Conservation (phyloP, 2,113 vertebrate species). For the Axis porcinus region DNA sequence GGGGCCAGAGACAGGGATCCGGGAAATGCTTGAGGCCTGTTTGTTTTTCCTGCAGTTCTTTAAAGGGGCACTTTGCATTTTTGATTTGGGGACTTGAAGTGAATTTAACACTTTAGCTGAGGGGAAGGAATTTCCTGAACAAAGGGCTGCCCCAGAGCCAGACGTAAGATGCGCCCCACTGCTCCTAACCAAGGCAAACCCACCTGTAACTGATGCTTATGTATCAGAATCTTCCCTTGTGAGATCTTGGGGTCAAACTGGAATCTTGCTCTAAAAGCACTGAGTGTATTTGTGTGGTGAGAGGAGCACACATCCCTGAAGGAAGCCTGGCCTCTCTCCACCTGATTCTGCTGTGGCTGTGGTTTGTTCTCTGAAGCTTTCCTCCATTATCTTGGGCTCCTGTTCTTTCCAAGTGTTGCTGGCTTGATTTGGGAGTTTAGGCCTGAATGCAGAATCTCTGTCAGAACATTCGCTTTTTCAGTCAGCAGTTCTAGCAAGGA, state of each 20-base stretch:
- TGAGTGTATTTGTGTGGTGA: not conserved
- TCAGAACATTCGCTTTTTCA: not conserved
- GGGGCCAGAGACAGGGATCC: not conserved
- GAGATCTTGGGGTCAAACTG: conserved; percentile 9
- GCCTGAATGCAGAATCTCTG: not conserved
- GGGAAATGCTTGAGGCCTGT: not conserved
- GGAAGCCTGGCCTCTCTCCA: not conserved
- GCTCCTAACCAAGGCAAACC: not conserved
- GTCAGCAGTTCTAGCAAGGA: not conserved
- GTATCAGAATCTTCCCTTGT: not conserved
- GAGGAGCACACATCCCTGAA: not conserved
- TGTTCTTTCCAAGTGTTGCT: not conserved
- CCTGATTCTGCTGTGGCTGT: not conserved
- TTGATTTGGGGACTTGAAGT: conserved; percentile 22
- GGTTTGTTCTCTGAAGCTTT: not conserved
- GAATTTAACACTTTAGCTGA: not conserved
- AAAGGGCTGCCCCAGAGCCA: not conserved
- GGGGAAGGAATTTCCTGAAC: not conserved
- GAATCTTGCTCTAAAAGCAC: conserved; percentile 27
- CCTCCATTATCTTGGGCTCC: not conserved
- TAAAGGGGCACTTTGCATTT: not conserved
- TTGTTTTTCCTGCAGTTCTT: not conserved
- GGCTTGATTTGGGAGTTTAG: not conserved
- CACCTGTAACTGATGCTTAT: not conserved
- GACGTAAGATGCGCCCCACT: not conserved